Evolutionary conservation across 2,113 vertebrate species (phyloP).

Genomic region (Pollachius pollachius): DNA sequence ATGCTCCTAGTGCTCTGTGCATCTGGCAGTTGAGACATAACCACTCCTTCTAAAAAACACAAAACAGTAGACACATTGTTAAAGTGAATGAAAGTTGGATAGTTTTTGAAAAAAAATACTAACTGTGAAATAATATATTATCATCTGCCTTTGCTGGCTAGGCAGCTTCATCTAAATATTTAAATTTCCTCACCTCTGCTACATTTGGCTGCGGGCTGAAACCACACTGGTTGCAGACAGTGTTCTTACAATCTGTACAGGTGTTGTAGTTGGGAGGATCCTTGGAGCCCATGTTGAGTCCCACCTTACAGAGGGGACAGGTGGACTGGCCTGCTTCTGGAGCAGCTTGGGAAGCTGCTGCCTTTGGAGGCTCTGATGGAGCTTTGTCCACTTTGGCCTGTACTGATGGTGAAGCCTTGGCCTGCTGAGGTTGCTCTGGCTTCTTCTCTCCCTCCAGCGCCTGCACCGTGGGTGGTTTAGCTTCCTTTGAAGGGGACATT

Average conservation of each 20-base stretch:
- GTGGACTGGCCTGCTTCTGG: conserved; percentile 31
- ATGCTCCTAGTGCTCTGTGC: conserved; percentile 80
- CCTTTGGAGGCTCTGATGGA: conserved; percentile 27
- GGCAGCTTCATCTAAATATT: no score
- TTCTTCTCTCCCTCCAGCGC: conserved; percentile 48
- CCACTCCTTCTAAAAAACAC: conserved; percentile 74
- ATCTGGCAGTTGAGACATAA: conserved; percentile 94
- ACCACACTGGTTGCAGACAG: conserved; percentile 92
- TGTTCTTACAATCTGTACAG: conserved; percentile 88
- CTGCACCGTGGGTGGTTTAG: conserved; percentile 39
- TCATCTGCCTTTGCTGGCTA: no score
- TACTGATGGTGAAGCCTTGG: conserved; percentile 59
- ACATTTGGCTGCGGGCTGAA: conserved; percentile 83
- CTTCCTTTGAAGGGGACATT: conserved; percentile 36
- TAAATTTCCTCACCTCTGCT: conserved; percentile 71
- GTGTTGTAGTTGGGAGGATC: conserved; percentile 85
- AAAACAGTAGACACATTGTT: no score
- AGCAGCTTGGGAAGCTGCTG: background rate
- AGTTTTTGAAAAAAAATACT: no score
- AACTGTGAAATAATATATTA: no score
- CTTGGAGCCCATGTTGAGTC: conserved; percentile 78
- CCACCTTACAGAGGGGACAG: conserved; percentile 89
- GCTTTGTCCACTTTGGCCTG: conserved; percentile 42
- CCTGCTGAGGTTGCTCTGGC: conserved; percentile 21
- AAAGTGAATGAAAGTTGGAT: no score